Base-by-base conservation (phyloP, 2,888 invertebrate species). In the Sturmia bella region DNA sequence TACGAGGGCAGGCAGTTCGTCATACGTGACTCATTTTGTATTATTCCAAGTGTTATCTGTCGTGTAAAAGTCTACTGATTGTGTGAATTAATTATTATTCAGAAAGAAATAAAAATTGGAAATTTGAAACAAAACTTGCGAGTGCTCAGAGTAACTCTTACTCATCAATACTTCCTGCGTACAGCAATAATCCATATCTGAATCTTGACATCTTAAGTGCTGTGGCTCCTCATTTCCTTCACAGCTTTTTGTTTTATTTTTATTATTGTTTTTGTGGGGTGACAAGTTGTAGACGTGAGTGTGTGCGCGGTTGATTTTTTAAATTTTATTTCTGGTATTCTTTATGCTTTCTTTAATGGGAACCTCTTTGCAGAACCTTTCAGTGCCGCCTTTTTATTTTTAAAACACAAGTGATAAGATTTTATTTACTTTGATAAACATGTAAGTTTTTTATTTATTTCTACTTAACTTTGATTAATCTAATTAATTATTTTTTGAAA, bases 191-290 rank as follows among this genome's bases (percentile, higher is more conserved):
- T 68, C 48, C 21, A 76, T 79, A 84, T 83, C 84, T 61, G 69
- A 7, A 83, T 83, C 73, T 75, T 56, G 43, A 37, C 45, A 84
- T 83, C 82, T 84, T 68, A 66, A 84, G 80, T 84, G 81, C 80
- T 70, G 69, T 59, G 80, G 84, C 83, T 84, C 77, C 73, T 64
- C 74, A 75, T 80, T 81, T 84, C 75, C 73, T n/a, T 61, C 15
- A 27, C 9, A 27, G 15, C 69, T 59, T 59, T 54, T 76, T 12
- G 1, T 17, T 61, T 45, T 43, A 1, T 64, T 37, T 6, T 32
- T 32, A 13, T 50, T n/a, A 32, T 52, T 13, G 5, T 61, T 48
- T 21, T 54, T 50, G 39, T 7, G 12, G 15, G 48, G 64, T 41
- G 57, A 48, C 64, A 72, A 45, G 13, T 59, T 73, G 32, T 61